These are phyloP conservation scores for Nemurella pictetii DNA, from an alignment of 2,888 invertebrate genomes.

Conservation along the genomic window DNA sequence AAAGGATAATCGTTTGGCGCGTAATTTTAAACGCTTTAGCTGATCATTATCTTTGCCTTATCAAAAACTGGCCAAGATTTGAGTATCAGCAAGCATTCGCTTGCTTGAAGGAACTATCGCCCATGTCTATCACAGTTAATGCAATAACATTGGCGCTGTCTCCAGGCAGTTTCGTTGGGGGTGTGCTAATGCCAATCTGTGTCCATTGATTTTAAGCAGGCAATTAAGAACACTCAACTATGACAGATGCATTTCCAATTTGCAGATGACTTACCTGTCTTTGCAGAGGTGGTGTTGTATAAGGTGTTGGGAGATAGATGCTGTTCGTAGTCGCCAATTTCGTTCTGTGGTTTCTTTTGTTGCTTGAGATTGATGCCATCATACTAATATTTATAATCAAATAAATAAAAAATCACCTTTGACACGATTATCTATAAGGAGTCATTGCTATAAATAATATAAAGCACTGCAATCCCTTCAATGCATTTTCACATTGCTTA, in stretches of 20 bases:
- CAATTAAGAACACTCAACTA: too few relatives aligned
- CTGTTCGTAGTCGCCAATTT: slow-evolving; percentile 21
- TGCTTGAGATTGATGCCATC: slow-evolving; percentile 34
- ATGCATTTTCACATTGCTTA: slow-evolving; percentile 9
- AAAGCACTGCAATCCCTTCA: slow-evolving; percentile 12
- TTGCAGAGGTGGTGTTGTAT: slow-evolving; percentile 31
- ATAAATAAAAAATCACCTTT: not conserved
- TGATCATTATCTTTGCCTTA: too few relatives aligned
- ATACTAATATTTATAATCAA: not conserved
- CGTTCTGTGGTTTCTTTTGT: slow-evolving; percentile 7
- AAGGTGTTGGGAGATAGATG: slow-evolving; percentile 34
- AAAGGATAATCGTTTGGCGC: not conserved
- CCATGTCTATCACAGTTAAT: too few relatives aligned
- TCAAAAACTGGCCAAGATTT: too few relatives aligned
- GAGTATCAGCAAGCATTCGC: too few relatives aligned
- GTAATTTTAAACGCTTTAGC: not conserved
- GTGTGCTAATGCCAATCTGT: too few relatives aligned
- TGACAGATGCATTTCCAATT: too few relatives aligned
- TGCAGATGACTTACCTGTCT: slow-evolving; percentile 33
- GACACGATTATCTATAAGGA: not conserved
- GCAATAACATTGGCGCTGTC: too few relatives aligned
- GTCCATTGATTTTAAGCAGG: too few relatives aligned
- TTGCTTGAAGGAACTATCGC: too few relatives aligned
- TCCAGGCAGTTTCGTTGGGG: too few relatives aligned
- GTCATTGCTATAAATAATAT: slow-evolving; percentile 8